Evolutionary conservation across 2,888 invertebrate species (phyloP).

Genomic region (Amphimallon solstitiale): DNA sequence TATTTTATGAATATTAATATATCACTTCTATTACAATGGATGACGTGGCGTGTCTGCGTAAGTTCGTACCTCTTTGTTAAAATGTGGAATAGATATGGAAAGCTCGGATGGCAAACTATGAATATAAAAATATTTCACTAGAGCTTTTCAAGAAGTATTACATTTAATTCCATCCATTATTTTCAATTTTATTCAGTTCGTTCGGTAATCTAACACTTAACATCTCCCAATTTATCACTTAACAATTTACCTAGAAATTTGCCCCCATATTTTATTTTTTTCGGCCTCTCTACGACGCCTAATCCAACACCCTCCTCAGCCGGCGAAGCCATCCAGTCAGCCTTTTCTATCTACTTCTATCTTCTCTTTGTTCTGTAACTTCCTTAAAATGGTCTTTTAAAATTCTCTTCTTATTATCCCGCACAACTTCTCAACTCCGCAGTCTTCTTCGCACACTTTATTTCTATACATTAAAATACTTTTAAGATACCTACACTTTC

Average conservation of each 20-base stretch:
- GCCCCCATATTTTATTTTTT: conserved; percentile 24
- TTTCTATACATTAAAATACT: conserved; percentile 21
- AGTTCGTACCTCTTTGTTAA: too few species aligned
- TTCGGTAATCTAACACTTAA: conserved; percentile 8
- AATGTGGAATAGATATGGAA: too few species aligned
- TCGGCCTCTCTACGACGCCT: not conserved
- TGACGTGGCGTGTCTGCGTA: too few species aligned
- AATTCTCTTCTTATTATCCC: conserved; percentile 25
- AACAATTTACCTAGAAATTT: conserved; percentile 28
- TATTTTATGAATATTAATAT: too few species aligned
- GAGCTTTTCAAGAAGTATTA: conserved; percentile 18
- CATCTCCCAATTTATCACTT: conserved; percentile 16
- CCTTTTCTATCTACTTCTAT: conserved; percentile 15
- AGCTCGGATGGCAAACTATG: not conserved
- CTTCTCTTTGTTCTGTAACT: conserved; percentile 24
- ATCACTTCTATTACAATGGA: too few species aligned
- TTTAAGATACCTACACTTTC: conserved; percentile 9
- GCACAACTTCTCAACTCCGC: conserved; percentile 12
- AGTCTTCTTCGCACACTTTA: not conserved
- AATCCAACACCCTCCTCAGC: conserved; percentile 2
- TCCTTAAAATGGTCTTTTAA: conserved; percentile 16
- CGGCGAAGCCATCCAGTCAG: not conserved
- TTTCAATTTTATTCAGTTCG: conserved; percentile 21
- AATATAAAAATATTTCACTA: conserved; percentile 15
- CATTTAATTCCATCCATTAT: conserved; percentile 21